Evolutionary conservation across 2,113 vertebrate species (phyloP).

Genomic region (Syngnathus scovelli): DNA sequence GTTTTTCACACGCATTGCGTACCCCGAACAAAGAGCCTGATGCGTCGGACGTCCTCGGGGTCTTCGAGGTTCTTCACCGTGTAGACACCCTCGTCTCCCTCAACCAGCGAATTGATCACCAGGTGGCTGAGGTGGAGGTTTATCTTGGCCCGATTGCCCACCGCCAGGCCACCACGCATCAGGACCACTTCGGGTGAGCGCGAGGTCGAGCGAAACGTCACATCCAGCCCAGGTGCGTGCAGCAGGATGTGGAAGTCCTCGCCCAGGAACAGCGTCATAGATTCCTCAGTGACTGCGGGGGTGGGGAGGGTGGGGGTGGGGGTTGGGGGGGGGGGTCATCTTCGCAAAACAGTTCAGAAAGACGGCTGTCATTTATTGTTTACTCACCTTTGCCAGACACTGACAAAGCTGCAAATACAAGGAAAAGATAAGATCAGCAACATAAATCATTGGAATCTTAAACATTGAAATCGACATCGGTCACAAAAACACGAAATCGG

Average conservation of each 20-base stretch:
- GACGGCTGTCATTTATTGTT: not conserved
- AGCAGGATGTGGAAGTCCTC: slow-evolving; percentile 68
- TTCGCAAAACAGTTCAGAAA: too few relatives aligned
- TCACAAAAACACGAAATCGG: too few relatives aligned
- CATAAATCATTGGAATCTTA: too few relatives aligned
- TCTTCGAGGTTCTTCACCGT: slow-evolving; percentile 48
- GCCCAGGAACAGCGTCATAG: slow-evolving; percentile 46
- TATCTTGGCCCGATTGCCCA: slow-evolving; percentile 42
- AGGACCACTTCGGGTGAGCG: slow-evolving; percentile 28
- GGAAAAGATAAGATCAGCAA: not conserved
- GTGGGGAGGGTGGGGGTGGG: not conserved
- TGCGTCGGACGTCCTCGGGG: slow-evolving; percentile 23
- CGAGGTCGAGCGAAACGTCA: slow-evolving; percentile 41
- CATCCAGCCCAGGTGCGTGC: slow-evolving; percentile 28
- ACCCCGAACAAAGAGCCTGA: slow-evolving; percentile 67
- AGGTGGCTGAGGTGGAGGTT: slow-evolving; percentile 53
- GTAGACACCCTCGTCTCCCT: slow-evolving; percentile 69
- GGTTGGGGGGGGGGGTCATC: too few relatives aligned
- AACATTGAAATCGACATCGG: too few relatives aligned
- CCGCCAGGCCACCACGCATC: slow-evolving; percentile 39
- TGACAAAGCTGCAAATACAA: slow-evolving; percentile 47
- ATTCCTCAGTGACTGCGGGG: slow-evolving; percentile 26
- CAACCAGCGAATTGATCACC: slow-evolving; percentile 55
- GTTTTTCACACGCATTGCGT: slow-evolving; percentile 5
- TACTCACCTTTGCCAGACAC: slow-evolving; percentile 57